phyloP scores from a whole-genome alignment of 1,140 invertebrate species.

The Metaphire vulgaris region DNA sequence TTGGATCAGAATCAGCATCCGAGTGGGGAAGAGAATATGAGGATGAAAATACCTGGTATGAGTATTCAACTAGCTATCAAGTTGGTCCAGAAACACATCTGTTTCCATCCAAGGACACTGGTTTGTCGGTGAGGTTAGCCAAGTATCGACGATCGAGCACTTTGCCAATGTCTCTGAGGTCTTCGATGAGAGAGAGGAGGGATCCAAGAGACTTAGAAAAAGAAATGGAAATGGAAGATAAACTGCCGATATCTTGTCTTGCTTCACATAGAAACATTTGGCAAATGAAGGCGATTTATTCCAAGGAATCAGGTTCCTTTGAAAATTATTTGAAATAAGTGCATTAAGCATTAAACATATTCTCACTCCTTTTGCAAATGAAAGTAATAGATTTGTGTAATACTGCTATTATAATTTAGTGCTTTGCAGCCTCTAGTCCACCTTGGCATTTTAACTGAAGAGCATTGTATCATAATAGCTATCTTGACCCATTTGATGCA shows the following conservation, averaged over 20 bases:
- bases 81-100: constrained; percentile 30
- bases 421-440: too few species aligned
- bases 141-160: constrained; percentile 28
- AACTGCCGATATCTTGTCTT: not conserved
- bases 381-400: too few species aligned
- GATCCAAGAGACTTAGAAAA: constrained; percentile 33
- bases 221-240: constrained; percentile 22
- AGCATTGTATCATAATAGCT: too few species aligned
- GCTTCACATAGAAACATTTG: not conserved
- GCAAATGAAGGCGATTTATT: not conserved
- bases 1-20: constrained; percentile 28
- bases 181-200: constrained; percentile 33
- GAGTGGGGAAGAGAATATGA: constrained; percentile 44
- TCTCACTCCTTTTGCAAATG: too few species aligned
- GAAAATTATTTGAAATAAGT: too few species aligned
- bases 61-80: constrained; percentile 43
- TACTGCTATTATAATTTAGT: too few species aligned
- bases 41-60: constrained; percentile 47
- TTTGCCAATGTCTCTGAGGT: not conserved
- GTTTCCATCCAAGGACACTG: constrained; percentile 30
- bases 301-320: not conserved
- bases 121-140: constrained; percentile 31
- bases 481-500: too few species aligned
- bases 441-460: too few species aligned
- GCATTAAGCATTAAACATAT: too few species aligned